Conservation (phyloP, 2,888 invertebrate genomes). For the Autographa pulchrina region DNA sequence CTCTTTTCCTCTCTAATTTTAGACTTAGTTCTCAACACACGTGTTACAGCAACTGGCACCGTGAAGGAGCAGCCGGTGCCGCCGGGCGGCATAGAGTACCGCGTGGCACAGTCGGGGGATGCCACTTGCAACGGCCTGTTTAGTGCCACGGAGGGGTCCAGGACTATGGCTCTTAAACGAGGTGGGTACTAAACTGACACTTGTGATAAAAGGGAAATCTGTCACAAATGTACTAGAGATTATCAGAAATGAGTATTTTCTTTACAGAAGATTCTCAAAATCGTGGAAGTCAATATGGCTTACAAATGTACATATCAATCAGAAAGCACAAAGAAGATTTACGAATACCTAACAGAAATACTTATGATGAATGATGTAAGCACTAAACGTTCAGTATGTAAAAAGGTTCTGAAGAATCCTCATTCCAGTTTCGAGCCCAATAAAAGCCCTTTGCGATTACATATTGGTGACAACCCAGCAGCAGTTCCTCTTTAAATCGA, state of each 20-base stretch:
- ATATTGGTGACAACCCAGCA: no score
- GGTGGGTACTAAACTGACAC: slow-evolving; percentile 80
- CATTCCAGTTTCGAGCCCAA: no score
- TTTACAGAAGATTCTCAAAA: no score
- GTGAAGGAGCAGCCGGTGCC: slow-evolving; percentile 76
- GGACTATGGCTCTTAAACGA: slow-evolving; percentile 95
- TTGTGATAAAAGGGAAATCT: background rate
- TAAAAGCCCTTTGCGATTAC: no score
- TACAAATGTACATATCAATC: no score
- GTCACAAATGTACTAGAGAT: background rate
- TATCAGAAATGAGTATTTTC: no score
- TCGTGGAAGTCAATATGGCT: no score
- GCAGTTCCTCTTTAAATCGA: background rate
- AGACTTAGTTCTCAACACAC: slow-evolving; percentile 54
- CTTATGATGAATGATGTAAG: no score
- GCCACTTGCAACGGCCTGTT: slow-evolving; percentile 98
- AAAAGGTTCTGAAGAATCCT: no score
- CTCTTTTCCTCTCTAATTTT: slow-evolving; percentile 51
- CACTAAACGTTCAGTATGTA: no score
- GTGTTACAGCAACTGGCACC: slow-evolving; percentile 74
- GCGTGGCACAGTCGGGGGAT: slow-evolving; percentile 97
- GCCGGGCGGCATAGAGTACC: slow-evolving; percentile 91
- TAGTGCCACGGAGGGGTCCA: slow-evolving; percentile 96
- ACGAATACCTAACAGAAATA: no score
- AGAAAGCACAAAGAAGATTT: no score